These are phyloP conservation scores for Tragulus kanchil DNA, from an alignment of 2,113 vertebrate species.

Conservation along the genomic window DNA sequence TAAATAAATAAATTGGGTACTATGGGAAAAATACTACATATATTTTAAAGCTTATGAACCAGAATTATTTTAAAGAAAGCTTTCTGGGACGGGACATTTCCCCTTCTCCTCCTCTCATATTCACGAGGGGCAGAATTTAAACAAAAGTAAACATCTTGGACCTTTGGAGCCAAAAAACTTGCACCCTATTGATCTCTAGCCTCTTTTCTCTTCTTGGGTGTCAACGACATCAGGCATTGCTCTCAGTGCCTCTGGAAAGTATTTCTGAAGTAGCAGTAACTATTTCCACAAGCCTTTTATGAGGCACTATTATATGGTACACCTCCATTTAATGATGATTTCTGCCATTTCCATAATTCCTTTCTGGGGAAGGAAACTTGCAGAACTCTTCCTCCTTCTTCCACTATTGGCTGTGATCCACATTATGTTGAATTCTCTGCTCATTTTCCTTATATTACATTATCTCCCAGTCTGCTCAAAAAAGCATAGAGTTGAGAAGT, in stretches of 20 bases:
- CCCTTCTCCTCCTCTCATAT: not conserved
- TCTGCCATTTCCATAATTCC: not conserved
- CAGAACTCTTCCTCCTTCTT: not conserved
- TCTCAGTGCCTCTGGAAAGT: not conserved
- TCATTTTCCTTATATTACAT: not conserved
- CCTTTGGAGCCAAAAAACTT: not conserved
- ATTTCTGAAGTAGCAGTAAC: not conserved
- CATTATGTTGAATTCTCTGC: not conserved
- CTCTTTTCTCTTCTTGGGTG: not conserved
- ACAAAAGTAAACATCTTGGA: not conserved
- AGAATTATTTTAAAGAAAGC: not conserved
- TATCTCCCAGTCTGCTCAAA: not conserved
- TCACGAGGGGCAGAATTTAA: not conserved
- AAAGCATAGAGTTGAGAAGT: not conserved
- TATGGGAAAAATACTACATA: not conserved
- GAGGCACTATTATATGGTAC: not conserved
- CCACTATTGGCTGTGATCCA: not conserved
- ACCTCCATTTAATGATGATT: not conserved
- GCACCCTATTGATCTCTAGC: not conserved
- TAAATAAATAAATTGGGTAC: not conserved
- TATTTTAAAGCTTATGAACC: not conserved
- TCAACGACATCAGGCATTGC: not conserved
- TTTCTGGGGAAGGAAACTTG: not conserved
- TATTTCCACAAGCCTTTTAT: not conserved
- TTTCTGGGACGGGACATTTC: not conserved